Evolutionary conservation across 1,140 invertebrate genomes (phyloP), one percentile per base, ranked within the genome.

Genomic region (Cecropterus lyciades): DNA sequence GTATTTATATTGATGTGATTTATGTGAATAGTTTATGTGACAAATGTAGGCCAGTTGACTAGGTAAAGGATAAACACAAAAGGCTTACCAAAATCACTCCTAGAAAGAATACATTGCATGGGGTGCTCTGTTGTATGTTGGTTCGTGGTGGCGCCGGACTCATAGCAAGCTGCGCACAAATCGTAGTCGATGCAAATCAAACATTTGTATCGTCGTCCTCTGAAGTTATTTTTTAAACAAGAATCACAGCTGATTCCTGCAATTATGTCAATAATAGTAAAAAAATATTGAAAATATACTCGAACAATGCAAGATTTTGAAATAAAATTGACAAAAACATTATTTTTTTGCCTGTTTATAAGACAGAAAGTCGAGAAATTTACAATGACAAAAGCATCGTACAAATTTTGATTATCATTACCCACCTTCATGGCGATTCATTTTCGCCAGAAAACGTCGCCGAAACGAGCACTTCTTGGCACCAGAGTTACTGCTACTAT

Each of bases 181-280:
- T 99, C 99, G 94, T 99, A 99, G 94, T 99, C 98, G 92, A 98
- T 99, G 93, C 99, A 99, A 79, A 99, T 96, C 88, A 99, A 95
- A 94, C 99, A 99, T 95, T 99, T 99, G 93, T 99, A 99, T 82
- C 99, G 95, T 90, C 97, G 96, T 81, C 98, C 98, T 92, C 97
- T 95, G 93, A 99, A 99, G 94, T 99, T 99, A 88, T 97, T 97
- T 94, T 99, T 99, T 92, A 99, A 95, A 95, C 99, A 99, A 84
- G 98, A 98, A 96, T 99, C 99, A 96, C 99, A 99, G 95, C 98
- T 99, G 81, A 99, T 98, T 93, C 96, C 96, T 97, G 86, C 74
- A 95, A 95, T 73, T 83, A 73, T 79, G 75, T 77, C 78, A 85
- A 81, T 84, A 80, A 40, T 40, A 48, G 10, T 52, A 51, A 49